These are phyloP conservation scores for Melanostoma scalare DNA, from an alignment of 2,888 invertebrate genomes.

Conservation along the genomic window DNA sequence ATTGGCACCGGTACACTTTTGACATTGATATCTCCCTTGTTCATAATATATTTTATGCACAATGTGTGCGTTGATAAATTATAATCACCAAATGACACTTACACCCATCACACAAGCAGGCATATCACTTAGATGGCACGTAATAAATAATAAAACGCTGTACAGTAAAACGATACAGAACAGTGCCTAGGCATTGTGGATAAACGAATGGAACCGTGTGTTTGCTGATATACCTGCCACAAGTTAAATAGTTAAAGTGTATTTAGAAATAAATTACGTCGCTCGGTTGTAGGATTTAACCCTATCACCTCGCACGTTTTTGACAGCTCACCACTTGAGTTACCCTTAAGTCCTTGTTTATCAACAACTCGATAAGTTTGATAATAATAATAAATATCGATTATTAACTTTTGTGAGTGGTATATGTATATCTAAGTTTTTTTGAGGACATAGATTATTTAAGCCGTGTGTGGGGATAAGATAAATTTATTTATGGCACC, in stretches of 20 bases:
- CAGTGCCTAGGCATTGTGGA: conserved; percentile 9
- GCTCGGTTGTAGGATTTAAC: conserved; percentile 56
- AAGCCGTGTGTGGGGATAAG: no score
- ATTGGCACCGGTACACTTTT: background rate
- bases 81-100: conserved; percentile 64
- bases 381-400: conserved; percentile 68
- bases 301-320: conserved; percentile 36
- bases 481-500: conserved; percentile 46
- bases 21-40: background rate
- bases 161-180: conserved; percentile 9
- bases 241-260: conserved; percentile 54
- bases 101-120: conserved; percentile 56
- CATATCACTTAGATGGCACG: conserved; percentile 63
- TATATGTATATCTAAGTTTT: background rate
- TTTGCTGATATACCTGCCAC: conserved; percentile 66
- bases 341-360: conserved; percentile 58
- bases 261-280: conserved; percentile 70
- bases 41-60: conserved; percentile 13
- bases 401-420: conserved; percentile 40
- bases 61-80: conserved; percentile 58
- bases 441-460: background rate
- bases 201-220: conserved; percentile 29
- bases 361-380: conserved; percentile 46
- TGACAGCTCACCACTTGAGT: conserved; percentile 59
- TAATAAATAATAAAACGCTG: conserved; percentile 58